Conservation (phyloP, 2,797 vertebrate genomes). For the Coilia nasus region DNA sequence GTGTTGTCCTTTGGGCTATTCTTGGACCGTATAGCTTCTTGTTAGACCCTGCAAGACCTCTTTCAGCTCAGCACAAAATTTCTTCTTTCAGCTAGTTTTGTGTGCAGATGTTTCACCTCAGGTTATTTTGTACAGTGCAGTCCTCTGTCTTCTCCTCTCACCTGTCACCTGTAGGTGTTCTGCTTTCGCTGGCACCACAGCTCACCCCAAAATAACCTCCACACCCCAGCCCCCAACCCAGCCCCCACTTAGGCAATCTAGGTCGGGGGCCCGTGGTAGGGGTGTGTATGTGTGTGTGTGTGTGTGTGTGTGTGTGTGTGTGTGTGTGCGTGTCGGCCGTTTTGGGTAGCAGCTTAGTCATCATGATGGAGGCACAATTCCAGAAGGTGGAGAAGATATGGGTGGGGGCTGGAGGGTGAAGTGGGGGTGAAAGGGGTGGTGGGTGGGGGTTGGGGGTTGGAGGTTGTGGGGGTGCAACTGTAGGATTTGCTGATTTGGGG, state of each 20-base stretch:
- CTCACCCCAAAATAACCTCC: constrained; percentile 46
- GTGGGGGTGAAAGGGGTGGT: not conserved
- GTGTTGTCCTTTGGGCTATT: not conserved
- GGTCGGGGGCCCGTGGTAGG: constrained; percentile 39
- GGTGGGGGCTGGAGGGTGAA: constrained; percentile 29
- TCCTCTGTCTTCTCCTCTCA: not conserved
- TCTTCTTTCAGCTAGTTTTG: too few relatives aligned
- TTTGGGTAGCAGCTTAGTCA: constrained; percentile 70
- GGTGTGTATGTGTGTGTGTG: not conserved
- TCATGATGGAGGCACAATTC: constrained; percentile 69
- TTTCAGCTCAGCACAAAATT: too few relatives aligned
- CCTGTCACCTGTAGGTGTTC: constrained; percentile 35
- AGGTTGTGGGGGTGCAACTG: not conserved
- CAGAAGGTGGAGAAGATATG: constrained; percentile 70
- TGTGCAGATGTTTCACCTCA: too few relatives aligned
- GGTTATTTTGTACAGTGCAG: not conserved
- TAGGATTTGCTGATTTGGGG: too few relatives aligned
- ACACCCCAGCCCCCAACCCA: constrained; percentile 38
- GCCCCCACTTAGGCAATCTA: constrained; percentile 12
- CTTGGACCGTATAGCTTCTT: not conserved
- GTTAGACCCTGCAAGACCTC: too few relatives aligned
- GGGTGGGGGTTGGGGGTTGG: not conserved
- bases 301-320: not conserved
- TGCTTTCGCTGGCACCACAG: constrained; percentile 39
- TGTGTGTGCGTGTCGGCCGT: constrained; percentile 55